Evolutionary conservation across 1,140 invertebrate genomes (phyloP).

Genomic region (Anthonomus grandis): DNA sequence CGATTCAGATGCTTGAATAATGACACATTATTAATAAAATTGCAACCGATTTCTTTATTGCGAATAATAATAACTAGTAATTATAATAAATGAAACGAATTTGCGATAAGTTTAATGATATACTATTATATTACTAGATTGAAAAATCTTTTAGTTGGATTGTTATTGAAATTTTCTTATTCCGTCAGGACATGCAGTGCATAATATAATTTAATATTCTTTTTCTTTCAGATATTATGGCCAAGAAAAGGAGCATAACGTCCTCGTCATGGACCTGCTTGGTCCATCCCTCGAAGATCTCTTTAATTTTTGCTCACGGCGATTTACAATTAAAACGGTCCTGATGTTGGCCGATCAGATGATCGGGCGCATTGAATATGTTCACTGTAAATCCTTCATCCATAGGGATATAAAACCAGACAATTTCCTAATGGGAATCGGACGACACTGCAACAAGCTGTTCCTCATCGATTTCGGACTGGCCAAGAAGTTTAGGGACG

Average conservation of each 20-base stretch:
- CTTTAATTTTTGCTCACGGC: conserved; percentile 87
- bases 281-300: conserved; percentile 90
- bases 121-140: too few relatives aligned
- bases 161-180: too few relatives aligned
- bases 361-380: conserved; percentile 80
- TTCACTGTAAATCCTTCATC: conserved; percentile 89
- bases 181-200: too few relatives aligned
- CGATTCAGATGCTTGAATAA: too few relatives aligned
- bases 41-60: too few relatives aligned
- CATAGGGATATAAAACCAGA: conserved; percentile 91
- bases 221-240: conserved; percentile 59
- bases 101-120: too few relatives aligned
- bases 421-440: conserved; percentile 94
- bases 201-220: too few relatives aligned
- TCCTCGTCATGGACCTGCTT: conserved; percentile 88
- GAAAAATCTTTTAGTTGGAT: too few relatives aligned
- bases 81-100: too few relatives aligned
- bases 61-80: too few relatives aligned
- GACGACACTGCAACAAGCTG: conserved; percentile 84
- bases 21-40: too few relatives aligned
- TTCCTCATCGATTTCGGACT: conserved; percentile 94
- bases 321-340: conserved; percentile 91
- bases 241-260: conserved; percentile 82
- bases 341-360: conserved; percentile 91
- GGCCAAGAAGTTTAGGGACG: conserved; percentile 88